Conservation (phyloP, 64 coral and sea anemone species). For the Montipora foliosa region DNA sequence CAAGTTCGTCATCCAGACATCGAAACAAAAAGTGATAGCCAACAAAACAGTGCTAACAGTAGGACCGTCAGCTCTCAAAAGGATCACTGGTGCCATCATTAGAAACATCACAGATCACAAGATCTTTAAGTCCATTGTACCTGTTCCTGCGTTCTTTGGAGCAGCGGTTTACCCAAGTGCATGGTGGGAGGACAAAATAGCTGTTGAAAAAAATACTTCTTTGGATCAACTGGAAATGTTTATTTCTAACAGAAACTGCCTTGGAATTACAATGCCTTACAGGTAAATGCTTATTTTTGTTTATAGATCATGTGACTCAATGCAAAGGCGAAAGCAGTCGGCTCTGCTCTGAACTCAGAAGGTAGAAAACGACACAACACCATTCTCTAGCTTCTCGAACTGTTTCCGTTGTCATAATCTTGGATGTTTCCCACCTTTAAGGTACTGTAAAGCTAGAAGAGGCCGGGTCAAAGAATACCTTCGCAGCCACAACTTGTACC, state of each 20-base stretch:
- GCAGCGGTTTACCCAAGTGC: slow-evolving; percentile 29
- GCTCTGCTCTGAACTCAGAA: no score
- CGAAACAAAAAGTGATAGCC: not conserved
- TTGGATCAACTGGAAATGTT: not conserved
- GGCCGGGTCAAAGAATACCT: no score
- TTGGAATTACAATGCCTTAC: slow-evolving; percentile 47
- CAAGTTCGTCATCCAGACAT: not conserved
- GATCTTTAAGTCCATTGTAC: slow-evolving; percentile 18
- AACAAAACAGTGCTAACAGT: not conserved
- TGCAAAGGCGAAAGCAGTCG: no score
- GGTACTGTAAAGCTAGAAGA: no score
- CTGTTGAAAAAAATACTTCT: not conserved
- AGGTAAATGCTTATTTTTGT: not conserved
- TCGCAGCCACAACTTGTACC: no score
- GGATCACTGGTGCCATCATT: slow-evolving; percentile 13
- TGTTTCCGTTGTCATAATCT: no score
- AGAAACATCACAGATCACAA: slow-evolving; percentile 4
- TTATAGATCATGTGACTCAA: not conserved
- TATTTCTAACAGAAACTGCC: slow-evolving; percentile 17
- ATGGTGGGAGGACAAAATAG: slow-evolving; percentile 1
- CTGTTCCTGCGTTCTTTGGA: slow-evolving; percentile 23
- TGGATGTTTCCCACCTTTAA: no score
- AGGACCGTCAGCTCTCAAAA: slow-evolving; percentile 7
- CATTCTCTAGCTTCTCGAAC: no score
- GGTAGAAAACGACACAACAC: no score